These are phyloP conservation scores for Syngnathus scovelli DNA, from an alignment of 2,113 vertebrate species.

Conservation along the genomic window DNA sequence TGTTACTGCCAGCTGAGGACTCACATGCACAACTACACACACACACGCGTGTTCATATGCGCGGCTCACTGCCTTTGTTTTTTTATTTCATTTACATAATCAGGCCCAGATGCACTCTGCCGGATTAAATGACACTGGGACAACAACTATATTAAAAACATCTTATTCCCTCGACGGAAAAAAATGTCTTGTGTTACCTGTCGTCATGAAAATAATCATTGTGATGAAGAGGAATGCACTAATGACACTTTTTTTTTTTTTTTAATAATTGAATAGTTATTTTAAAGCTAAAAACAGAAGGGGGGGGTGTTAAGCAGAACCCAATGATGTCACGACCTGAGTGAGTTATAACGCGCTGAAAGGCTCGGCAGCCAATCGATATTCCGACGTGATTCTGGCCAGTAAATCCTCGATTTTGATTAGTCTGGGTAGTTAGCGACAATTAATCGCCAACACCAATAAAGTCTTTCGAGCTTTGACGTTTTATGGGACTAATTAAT, in stretches of 20 bases:
- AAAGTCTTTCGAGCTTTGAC: constrained; percentile 58
- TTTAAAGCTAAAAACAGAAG: not conserved
- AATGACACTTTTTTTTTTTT: not conserved
- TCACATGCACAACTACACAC: constrained; percentile 19
- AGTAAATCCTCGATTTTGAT: constrained; percentile 57
- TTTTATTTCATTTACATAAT: constrained; percentile 70
- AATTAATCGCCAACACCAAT: constrained; percentile 71
- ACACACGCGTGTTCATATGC: constrained; percentile 13
- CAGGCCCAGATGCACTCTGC: constrained; percentile 62
- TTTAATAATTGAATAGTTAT: not conserved
- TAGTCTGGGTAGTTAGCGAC: constrained; percentile 64
- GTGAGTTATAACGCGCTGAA: constrained; percentile 59
- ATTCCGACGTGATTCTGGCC: constrained; percentile 48
- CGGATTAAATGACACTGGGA: constrained; percentile 66
- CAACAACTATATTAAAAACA: constrained; percentile 57
- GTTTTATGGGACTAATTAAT: constrained; percentile 67
- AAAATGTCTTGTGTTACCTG: constrained; percentile 5
- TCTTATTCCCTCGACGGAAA: not conserved
- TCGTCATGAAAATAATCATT: not conserved
- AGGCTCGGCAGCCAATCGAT: constrained; percentile 63
- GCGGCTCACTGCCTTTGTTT: constrained; percentile 47
- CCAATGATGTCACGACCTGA: constrained; percentile 56
- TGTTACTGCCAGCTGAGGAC: constrained; percentile 58
- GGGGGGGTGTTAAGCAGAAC: not conserved
- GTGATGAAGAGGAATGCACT: not conserved